phyloP scores from a whole-genome alignment of 2,797 vertebrate species.

The Margarornis squamiger region DNA sequence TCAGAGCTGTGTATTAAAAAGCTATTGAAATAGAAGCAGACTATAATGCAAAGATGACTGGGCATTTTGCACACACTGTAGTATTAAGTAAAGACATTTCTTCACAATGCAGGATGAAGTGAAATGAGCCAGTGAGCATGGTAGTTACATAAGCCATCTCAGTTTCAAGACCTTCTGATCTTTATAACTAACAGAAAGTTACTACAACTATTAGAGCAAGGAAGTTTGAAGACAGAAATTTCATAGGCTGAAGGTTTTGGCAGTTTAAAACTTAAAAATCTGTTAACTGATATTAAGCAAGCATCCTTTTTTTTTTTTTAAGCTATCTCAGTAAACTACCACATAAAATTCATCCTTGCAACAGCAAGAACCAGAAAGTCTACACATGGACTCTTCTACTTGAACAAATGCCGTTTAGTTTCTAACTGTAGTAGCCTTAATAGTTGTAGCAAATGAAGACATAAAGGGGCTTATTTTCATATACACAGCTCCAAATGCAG shows the following conservation, averaged over 20 bases:
- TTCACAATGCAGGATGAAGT: constrained; percentile 1
- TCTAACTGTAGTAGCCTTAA: constrained; percentile 11
- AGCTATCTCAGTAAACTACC: constrained; percentile 75
- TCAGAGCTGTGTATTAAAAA: neutral
- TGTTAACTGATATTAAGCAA: constrained; percentile 81
- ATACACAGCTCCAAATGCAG: neutral
- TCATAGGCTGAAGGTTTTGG: constrained; percentile 59
- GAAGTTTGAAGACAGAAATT: constrained; percentile 55
- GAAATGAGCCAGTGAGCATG: constrained; percentile 3
- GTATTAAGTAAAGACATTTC: constrained; percentile 37
- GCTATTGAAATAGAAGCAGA: neutral
- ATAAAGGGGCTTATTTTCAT: neutral
- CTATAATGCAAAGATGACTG: neutral
- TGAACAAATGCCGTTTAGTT: constrained; percentile 2
- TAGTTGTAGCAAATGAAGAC: neutral
- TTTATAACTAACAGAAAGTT: constrained; percentile 49
- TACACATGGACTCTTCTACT: neutral
- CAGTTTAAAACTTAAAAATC: constrained; percentile 76
- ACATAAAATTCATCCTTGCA: constrained; percentile 36
- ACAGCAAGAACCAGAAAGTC: constrained; percentile 55
- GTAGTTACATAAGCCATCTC: constrained; percentile 33
- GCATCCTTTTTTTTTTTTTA: constrained; percentile 76
- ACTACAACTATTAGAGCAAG: constrained; percentile 41
- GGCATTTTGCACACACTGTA: neutral
- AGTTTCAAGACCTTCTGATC: constrained; percentile 10